Percentiles rank a stretch among this genome's conserved stretches.
These are phyloP conservation scores for Brachypalpus laphriformis DNA, from an alignment of 2,888 invertebrate genomes.

Conservation along the genomic window DNA sequence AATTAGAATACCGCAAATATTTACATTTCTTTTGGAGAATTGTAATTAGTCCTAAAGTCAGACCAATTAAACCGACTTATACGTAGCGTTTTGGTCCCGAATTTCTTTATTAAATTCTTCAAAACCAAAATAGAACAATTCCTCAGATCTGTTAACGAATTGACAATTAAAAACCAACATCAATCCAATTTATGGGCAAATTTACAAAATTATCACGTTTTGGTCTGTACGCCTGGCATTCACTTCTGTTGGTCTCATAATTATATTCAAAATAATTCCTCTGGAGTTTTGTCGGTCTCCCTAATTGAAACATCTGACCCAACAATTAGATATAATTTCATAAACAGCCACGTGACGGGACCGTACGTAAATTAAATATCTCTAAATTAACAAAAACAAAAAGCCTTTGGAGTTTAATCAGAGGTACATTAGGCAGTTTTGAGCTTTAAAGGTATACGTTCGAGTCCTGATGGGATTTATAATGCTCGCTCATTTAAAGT, in stretches of 20 bases:
- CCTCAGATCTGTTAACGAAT: neutral
- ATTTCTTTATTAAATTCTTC: neutral
- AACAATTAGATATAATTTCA: constrained; percentile 46
- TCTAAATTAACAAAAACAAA: neutral
- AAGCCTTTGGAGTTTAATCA: neutral
- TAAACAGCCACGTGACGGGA: constrained; percentile 1
- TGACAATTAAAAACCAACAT: constrained; percentile 15
- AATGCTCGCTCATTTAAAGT: constrained; percentile 6
- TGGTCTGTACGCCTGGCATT: neutral
- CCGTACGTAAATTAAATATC: neutral
- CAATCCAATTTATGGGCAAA: neutral
- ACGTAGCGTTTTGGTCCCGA: neutral
- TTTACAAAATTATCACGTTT: constrained; percentile 27
- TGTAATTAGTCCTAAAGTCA: constrained; percentile 5
- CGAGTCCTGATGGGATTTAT: neutral
- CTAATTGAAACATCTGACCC: constrained; percentile 47
- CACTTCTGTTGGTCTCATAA: neutral
- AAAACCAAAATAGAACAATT: neutral
- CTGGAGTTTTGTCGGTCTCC: neutral
- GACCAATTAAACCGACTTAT: constrained; percentile 1
- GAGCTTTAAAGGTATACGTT: neutral
- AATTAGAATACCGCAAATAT: constrained; percentile 26
- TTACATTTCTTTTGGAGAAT: constrained; percentile 8
- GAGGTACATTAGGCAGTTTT: neutral
- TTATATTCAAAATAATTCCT: constrained; percentile 11